Evolutionary conservation across 92 coral and sea anemone species (phyloP).

Genomic region (Heteractis magnifica): DNA sequence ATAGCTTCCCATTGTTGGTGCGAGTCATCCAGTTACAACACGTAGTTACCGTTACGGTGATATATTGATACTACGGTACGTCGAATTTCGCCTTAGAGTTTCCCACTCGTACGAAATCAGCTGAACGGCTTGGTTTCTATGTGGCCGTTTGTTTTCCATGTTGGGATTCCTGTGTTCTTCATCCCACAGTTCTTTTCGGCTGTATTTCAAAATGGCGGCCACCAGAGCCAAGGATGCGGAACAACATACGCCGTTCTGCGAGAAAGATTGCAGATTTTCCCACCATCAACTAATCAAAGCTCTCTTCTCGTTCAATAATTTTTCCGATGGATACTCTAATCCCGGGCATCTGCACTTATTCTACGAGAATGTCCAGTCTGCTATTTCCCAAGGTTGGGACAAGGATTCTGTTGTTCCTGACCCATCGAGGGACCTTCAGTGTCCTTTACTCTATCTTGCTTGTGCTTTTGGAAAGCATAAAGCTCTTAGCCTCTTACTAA

Average conservation of each 20-base stretch:
- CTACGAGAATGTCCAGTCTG: conserved; percentile 46
- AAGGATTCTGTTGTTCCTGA: conserved; percentile 61
- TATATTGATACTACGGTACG: too few relatives aligned
- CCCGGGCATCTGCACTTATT: conserved; percentile 59
- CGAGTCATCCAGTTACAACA: too few relatives aligned
- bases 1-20: too few relatives aligned
- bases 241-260: conserved; percentile 67
- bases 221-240: neutral
- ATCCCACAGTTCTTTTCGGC: neutral
- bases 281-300: conserved; percentile 70
- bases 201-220: conserved; percentile 22
- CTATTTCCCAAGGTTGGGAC: conserved; percentile 59
- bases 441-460: conserved; percentile 58
- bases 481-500: conserved; percentile 53
- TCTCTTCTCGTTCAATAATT: conserved; percentile 56
- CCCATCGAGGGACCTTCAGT: conserved; percentile 38
- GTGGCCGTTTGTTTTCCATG: neutral
- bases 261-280: conserved; percentile 39
- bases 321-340: conserved; percentile 47
- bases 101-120: too few relatives aligned
- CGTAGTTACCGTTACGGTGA: too few relatives aligned
- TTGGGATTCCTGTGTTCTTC: neutral
- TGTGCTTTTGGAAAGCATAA: conserved; percentile 75
- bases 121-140: neutral
- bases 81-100: too few relatives aligned